These are phyloP conservation scores for Acromyrmex heyeri DNA, from an alignment of 1,140 invertebrate species.

Conservation along the genomic window DNA sequence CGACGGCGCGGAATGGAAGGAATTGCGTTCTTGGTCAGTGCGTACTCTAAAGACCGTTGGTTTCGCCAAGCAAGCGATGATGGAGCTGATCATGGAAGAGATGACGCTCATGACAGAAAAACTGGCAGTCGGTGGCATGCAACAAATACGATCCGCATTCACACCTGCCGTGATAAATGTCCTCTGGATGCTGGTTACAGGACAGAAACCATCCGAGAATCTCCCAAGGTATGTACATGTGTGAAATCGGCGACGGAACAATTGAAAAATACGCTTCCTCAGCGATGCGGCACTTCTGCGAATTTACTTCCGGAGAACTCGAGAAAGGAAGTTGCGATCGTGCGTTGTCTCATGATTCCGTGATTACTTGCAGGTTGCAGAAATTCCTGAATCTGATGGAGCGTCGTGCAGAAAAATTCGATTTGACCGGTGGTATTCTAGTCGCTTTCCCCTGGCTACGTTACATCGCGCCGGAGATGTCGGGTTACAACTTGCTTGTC, in stretches of 20 bases:
- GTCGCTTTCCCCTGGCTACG: conserved; percentile 91
- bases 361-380: conserved; percentile 31
- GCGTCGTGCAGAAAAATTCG: conserved; percentile 89
- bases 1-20: conserved; percentile 92
- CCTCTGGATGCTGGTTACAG: conserved; percentile 91
- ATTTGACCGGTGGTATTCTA: conserved; percentile 90
- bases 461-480: conserved; percentile 89
- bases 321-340: conserved; percentile 9
- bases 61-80: conserved; percentile 91
- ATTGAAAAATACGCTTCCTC: not conserved
- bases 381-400: conserved; percentile 83
- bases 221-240: conserved; percentile 66
- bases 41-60: conserved; percentile 91
- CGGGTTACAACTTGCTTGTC: conserved; percentile 90
- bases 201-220: conserved; percentile 86
- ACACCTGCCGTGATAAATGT: conserved; percentile 91
- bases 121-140: conserved; percentile 83
- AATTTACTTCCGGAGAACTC: conserved; percentile 1
- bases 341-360: not conserved
- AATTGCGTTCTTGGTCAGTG: conserved; percentile 91
- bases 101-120: conserved; percentile 85
- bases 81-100: conserved; percentile 90
- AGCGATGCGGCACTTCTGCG: not conserved
- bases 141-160: conserved; percentile 84
- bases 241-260: conserved; percentile 21